phyloP scores from a whole-genome alignment of 2,888 invertebrate genomes.

The Dasysyrphus tricinctus region DNA sequence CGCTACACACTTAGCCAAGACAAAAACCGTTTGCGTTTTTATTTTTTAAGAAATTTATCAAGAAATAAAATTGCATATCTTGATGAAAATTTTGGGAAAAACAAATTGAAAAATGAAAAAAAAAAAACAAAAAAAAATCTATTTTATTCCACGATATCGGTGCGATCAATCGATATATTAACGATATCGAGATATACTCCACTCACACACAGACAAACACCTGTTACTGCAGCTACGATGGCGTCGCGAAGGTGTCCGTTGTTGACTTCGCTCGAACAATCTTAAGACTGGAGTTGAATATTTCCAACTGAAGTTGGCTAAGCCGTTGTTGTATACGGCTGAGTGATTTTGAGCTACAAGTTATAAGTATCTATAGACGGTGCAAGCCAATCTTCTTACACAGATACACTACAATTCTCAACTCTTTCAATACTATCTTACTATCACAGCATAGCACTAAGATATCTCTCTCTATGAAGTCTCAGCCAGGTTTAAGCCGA shows the following conservation, averaged over 20 bases:
- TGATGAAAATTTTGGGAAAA: slow-evolving; percentile 12
- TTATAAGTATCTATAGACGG: slow-evolving; percentile 22
- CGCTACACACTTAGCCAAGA: not conserved
- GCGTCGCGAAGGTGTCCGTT: slow-evolving; percentile 69
- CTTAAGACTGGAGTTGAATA: slow-evolving; percentile 74
- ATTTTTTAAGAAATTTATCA: not conserved
- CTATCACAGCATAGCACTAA: not conserved
- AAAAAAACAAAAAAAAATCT: slow-evolving; percentile 15
- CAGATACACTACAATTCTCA: not conserved
- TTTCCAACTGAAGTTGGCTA: slow-evolving; percentile 62
- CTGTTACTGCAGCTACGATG: slow-evolving; percentile 61
- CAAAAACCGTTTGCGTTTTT: not conserved
- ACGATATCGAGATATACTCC: slow-evolving; percentile 56
- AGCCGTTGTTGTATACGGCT: slow-evolving; percentile 58
- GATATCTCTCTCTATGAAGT: slow-evolving; percentile 17
- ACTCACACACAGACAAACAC: slow-evolving; percentile 61
- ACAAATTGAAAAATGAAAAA: slow-evolving; percentile 10
- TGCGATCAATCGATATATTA: slow-evolving; percentile 53
- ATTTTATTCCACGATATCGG: slow-evolving; percentile 50
- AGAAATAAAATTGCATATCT: slow-evolving; percentile 2
- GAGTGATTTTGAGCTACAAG: slow-evolving; percentile 58
- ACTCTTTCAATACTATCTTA: slow-evolving; percentile 29
- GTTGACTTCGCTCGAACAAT: slow-evolving; percentile 75
- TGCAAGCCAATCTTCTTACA: slow-evolving; percentile 47
- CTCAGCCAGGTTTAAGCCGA: slow-evolving; percentile 55